Evolutionary conservation across 1,140 invertebrate species (phyloP), one percentile per base, ranked within the genome.

Genomic region (Berghia stephanieae): DNA sequence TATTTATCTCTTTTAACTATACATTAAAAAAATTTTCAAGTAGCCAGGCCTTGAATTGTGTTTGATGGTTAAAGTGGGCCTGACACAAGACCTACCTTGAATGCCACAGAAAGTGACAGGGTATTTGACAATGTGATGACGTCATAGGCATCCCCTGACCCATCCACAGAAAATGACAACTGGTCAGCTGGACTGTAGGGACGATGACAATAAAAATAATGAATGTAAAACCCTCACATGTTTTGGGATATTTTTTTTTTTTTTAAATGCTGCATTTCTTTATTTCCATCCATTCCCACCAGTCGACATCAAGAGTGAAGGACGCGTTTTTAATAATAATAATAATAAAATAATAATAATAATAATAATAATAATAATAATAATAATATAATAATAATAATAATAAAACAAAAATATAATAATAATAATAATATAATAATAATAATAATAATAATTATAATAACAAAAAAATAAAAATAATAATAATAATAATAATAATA

Each of bases 91-190:
- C 75, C 75, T 80, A 86, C 94, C 90, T 96, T 94, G 85, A 93
- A 96, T 2, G 94, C 93, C 16, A 95, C 87, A 66, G 91, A 89
- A 75, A 92, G 91, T 21, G 93, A 92, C 74, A 91, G 91, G 83
- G 95, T 95, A 60, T 92, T 93, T 24, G 95, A 89, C 3, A 90
- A 89, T 80, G 94, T 92, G 44, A 91, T 85, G 24, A 83, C 75
- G 74, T 86, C 83, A 79, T 69, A 82, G 24, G 82, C 36, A 60
- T 87, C 86, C 21, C 63, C 79, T 52, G 43, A 75, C 2, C 84
- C 83, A 34, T 79, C 81, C 52, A 80, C 60, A 21, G 73, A 63
- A 81, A 87, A 87, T 42, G 79, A 78, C 44, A 88, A 71, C 66
- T 88, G 85, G 49, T 87, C 85, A 55, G 84, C 86, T 43, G 86